Base-by-base conservation (phyloP, 2,113 vertebrate species). In the Falcunculus frontatus region DNA sequence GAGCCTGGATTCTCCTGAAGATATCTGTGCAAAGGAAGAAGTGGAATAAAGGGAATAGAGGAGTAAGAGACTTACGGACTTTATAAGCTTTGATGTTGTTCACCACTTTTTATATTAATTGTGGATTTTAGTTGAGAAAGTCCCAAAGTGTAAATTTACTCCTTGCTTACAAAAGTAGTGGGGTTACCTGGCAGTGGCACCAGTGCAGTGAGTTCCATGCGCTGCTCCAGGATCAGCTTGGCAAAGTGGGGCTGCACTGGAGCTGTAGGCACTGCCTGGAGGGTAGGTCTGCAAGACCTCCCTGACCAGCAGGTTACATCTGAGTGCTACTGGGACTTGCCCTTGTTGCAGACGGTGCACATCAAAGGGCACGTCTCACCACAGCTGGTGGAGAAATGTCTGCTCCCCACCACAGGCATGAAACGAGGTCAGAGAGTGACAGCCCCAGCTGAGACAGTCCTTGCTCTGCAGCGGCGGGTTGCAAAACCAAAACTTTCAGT, bases 211-310 rank as follows among this genome's bases (percentile, higher is more conserved):
- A 80, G 37, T 18, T 39, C 29, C 3, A 0, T 0, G 2, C 12
- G 27, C 7, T 4, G 0, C 44, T 57, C 42, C 59, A 70, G 59
- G 53, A 9, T 11, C 0, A 0, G 22, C 29, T 60, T 55, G 1
- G 3, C 32, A 30, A 39, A 70, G 11, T 4, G 16, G 33, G 6
- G 13, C 18, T 74, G 46, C n/a, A 14, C 29, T 1, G 0, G 53
- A 72, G 41, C 29, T 18, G 9, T 4, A 8, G 20, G 33, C 14
- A 19, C 37, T 78, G 57, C n/a, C 27, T 27, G 25, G 17, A 44
- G 67, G 8, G 17, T 44, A 83, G n/a, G 16, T 53, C 49, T 90
- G 32, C 3, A 2, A 53, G 50, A 37, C 18, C 16, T 89, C 30
- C n/a, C 29, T 0, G 0, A 4, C 32, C 35, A 37, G 25, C 33